These are phyloP conservation scores for Sitta carolinensis DNA, from an alignment of 2,797 vertebrate species.

Conservation along the genomic window DNA sequence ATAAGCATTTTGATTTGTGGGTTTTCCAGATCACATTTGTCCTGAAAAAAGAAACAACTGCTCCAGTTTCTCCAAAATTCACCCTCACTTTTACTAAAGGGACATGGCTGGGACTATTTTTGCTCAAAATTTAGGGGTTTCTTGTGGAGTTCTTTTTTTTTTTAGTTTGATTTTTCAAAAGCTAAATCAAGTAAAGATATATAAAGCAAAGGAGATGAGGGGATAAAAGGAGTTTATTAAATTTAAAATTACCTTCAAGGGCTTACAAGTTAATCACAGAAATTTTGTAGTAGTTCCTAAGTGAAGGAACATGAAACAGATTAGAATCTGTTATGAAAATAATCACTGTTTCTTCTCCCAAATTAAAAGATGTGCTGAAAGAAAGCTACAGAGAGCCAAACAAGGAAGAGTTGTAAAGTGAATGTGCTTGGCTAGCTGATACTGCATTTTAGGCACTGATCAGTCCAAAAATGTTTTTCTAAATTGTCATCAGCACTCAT, in stretches of 20 bases:
- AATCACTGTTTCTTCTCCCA: background rate
- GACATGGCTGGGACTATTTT: background rate
- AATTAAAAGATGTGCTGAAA: background rate
- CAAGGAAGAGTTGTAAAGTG: background rate
- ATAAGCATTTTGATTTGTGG: constrained; percentile 72
- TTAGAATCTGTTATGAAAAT: background rate
- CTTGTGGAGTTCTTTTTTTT: background rate
- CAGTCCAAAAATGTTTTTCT: background rate
- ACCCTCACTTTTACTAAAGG: background rate
- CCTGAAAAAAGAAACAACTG: background rate
- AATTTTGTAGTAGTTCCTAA: background rate
- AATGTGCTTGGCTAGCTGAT: background rate
- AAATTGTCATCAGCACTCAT: background rate
- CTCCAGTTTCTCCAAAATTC: constrained; percentile 9
- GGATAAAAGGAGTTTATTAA: background rate
- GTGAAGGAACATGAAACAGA: background rate
- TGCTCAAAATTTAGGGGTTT: background rate
- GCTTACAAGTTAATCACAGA: background rate
- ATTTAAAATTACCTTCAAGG: background rate
- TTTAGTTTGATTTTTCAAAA: background rate
- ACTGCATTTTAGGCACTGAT: background rate
- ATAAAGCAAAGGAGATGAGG: background rate
- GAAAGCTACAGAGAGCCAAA: background rate
- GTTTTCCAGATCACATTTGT: constrained; percentile 53
- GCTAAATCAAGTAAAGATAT: background rate